A percentile compares a stretch with the other conserved stretches of the same genome.
phyloP scores from a whole-genome alignment of 2,888 invertebrate species.

The Tanytarsus gracilentus region DNA sequence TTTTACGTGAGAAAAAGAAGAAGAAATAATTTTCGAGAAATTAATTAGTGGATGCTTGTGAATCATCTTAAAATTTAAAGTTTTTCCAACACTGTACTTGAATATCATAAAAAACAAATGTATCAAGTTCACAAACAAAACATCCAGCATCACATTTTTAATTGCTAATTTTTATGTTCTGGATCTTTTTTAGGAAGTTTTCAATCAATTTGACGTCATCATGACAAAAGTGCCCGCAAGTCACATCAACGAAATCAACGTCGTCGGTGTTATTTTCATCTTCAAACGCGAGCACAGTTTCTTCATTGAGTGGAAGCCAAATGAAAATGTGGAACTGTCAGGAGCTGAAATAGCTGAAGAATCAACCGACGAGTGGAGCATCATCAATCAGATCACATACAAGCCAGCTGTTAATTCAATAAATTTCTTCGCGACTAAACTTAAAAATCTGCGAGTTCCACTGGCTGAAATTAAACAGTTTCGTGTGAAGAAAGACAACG shows the following conservation, averaged over 20 bases:
- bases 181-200: constrained; percentile 16
- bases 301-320: constrained; percentile 18
- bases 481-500: not conserved
- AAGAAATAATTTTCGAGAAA: too few relatives aligned
- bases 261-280: constrained; percentile 16
- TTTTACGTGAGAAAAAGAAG: too few relatives aligned
- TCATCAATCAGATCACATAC: constrained; percentile 23
- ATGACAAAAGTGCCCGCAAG: constrained; percentile 10
- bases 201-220: constrained; percentile 22
- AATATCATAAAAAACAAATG: too few relatives aligned
- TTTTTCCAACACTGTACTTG: too few relatives aligned
- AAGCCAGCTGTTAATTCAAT: constrained; percentile 19
- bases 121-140: too few relatives aligned
- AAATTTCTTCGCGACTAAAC: not conserved
- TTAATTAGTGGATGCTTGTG: too few relatives aligned
- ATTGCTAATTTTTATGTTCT: too few relatives aligned
- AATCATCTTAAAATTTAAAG: too few relatives aligned
- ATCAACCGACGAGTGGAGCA: constrained; percentile 15
- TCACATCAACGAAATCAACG: constrained; percentile 16
- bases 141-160: too few relatives aligned
- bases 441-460: constrained; percentile 13
- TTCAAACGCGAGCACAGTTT: not conserved
- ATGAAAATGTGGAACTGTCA: constrained; percentile 21
- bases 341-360: constrained; percentile 20
- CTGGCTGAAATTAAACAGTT: constrained; percentile 8